Evolutionary conservation across 2,888 invertebrate species (phyloP).

Genomic region (Ichneumoninae sp.): DNA sequence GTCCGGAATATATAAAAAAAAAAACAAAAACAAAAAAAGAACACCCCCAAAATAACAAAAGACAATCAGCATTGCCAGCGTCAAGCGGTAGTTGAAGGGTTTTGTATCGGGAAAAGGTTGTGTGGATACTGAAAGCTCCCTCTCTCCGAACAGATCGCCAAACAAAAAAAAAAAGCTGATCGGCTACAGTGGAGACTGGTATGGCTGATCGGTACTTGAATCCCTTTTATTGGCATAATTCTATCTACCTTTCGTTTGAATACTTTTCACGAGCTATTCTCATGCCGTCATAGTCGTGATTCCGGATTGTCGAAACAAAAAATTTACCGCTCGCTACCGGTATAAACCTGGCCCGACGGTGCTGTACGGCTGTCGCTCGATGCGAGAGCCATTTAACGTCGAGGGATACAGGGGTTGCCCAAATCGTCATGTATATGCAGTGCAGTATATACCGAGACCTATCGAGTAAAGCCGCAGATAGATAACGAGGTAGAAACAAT

Average conservation of each 20-base stretch:
- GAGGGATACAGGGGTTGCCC: background rate
- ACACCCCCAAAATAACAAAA: background rate
- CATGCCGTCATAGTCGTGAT: background rate
- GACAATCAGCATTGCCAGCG: slow-evolving; percentile 5
- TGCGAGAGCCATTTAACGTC: slow-evolving; percentile 2
- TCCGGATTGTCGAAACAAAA: background rate
- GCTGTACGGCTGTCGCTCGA: background rate
- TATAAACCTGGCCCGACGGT: background rate
- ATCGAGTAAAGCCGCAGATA: slow-evolving; percentile 62
- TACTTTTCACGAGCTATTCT: slow-evolving; percentile 13
- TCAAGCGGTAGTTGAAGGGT: slow-evolving; percentile 22
- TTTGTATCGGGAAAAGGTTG: slow-evolving; percentile 7
- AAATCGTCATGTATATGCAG: background rate
- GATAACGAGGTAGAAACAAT: slow-evolving; percentile 68
- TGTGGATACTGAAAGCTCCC: background rate
- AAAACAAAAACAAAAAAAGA: background rate
- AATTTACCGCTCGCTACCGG: background rate
- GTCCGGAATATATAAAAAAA: slow-evolving; percentile 7
- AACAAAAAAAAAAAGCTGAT: background rate
- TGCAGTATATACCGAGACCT: background rate
- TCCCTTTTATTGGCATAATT: slow-evolving; percentile 10
- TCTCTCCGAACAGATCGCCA: background rate
- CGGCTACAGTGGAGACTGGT: background rate
- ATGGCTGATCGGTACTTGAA: background rate
- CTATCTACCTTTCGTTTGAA: slow-evolving; percentile 5